These are phyloP conservation scores for Schmidtea mediterranea DNA, from an alignment of 1,140 invertebrate species.

Conservation along the genomic window DNA sequence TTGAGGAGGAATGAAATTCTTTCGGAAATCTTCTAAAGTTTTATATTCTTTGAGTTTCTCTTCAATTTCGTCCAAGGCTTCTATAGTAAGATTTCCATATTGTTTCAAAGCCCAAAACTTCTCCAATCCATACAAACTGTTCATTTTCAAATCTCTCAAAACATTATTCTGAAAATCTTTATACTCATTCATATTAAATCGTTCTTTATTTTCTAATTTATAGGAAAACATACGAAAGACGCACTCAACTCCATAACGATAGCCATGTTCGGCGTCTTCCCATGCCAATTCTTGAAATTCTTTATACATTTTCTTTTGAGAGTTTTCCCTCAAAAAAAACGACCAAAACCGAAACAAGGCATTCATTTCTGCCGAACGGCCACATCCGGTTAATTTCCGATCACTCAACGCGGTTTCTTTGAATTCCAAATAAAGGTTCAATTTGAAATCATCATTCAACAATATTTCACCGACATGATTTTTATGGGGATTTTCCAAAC, in stretches of 20 bases:
- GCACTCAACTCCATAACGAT: conserved; percentile 65
- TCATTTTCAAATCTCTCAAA: conserved; percentile 58
- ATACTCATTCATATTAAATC: conserved; percentile 67
- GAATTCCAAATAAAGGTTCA: too few relatives aligned
- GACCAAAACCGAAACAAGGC: too few relatives aligned
- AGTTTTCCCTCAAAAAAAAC: conserved; percentile 89
- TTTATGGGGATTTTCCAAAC: too few relatives aligned
- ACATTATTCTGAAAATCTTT: conserved; percentile 83
- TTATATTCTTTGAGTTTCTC: not conserved
- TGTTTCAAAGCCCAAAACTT: conserved; percentile 97
- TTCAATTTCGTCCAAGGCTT: conserved; percentile 11
- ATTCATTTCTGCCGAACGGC: conserved; percentile 47
- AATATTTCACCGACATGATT: too few relatives aligned
- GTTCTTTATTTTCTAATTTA: conserved; percentile 72
- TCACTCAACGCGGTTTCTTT: too few relatives aligned
- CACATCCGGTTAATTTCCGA: conserved; percentile 60
- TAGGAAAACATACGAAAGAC: conserved; percentile 96
- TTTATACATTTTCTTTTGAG: conserved; percentile 88
- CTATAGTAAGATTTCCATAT: too few relatives aligned
- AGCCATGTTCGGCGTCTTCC: conserved; percentile 65
- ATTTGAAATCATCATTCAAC: too few relatives aligned
- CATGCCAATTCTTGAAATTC: conserved; percentile 65
- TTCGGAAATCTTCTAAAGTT: not conserved
- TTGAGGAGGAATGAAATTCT: not conserved
- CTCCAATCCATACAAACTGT: conserved; percentile 80